phyloP scores from a whole-genome alignment of 2,888 invertebrate genomes.

The Phytoseiulus persimilis region DNA sequence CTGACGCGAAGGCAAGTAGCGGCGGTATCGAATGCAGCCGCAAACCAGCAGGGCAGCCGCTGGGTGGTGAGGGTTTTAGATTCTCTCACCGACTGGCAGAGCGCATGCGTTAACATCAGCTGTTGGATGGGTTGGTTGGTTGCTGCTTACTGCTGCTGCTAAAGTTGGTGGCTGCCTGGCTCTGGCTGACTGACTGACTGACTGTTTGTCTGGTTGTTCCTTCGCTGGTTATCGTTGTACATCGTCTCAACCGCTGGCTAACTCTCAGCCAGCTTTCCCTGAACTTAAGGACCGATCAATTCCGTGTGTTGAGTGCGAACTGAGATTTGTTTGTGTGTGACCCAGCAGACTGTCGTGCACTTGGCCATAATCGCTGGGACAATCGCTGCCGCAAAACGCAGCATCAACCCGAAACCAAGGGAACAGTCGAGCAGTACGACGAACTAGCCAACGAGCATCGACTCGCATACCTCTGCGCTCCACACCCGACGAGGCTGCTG shows the following conservation, averaged over 20 bases:
- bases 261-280: background rate
- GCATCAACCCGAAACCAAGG: background rate
- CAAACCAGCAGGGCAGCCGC: background rate
- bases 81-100: background rate
- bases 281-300: background rate
- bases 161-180: background rate
- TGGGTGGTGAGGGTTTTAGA: background rate
- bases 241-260: background rate
- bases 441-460: background rate
- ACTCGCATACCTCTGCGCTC: background rate
- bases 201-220: background rate
- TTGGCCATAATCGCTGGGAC: background rate
- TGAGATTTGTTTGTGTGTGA: background rate
- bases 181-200: background rate
- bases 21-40: background rate
- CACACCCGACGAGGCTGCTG: background rate
- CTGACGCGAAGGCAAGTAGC: background rate
- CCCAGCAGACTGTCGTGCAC: background rate
- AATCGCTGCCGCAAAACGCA: background rate
- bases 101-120: background rate
- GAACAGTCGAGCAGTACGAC: too few relatives aligned
- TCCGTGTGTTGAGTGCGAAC: background rate
- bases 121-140: background rate
- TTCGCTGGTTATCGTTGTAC: background rate
- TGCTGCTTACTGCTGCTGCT: background rate